Evolutionary conservation across 2,797 vertebrate genomes (phyloP).

Genomic region (Pangasius djambal): DNA sequence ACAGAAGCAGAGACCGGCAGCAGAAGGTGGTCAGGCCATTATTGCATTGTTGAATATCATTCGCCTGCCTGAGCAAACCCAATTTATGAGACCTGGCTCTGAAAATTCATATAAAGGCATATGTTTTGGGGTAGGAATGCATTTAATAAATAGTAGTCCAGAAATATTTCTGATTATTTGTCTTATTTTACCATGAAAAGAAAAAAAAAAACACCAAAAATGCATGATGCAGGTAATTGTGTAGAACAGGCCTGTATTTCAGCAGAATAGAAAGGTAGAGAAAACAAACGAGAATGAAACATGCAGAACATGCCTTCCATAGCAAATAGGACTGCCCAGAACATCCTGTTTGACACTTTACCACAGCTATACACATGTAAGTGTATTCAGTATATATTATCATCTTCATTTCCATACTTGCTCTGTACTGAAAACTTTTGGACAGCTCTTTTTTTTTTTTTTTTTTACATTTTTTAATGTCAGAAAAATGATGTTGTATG

Average conservation of each 20-base stretch:
- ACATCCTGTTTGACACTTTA: conserved; percentile 1
- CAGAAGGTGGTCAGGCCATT: conserved; percentile 33
- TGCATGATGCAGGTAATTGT: not conserved
- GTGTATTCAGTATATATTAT: not conserved
- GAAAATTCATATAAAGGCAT: not conserved
- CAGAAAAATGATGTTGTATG: conserved; percentile 63
- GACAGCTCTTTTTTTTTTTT: conserved; percentile 35
- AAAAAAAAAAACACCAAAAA: not conserved
- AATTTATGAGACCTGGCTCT: conserved; percentile 3
- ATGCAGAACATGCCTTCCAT: conserved; percentile 16
- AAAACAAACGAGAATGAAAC: conserved; percentile 13
- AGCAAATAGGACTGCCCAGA: not conserved
- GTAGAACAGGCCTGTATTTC: not conserved
- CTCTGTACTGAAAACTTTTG: not conserved
- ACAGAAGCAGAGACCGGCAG: conserved; percentile 28
- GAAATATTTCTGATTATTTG: not conserved
- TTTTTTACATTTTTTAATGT: conserved; percentile 36
- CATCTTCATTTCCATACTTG: conserved; percentile 26
- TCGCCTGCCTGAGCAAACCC: conserved; percentile 1
- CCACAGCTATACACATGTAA: not conserved
- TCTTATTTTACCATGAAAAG: not conserved
- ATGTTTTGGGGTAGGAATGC: not conserved
- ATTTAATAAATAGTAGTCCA: not conserved
- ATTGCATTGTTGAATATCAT: conserved; percentile 37
- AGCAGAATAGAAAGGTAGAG: not conserved